Base-by-base conservation (phyloP, 37 sponge, comb jelly and placozoan species). In the Hormiphora californensis region DNA sequence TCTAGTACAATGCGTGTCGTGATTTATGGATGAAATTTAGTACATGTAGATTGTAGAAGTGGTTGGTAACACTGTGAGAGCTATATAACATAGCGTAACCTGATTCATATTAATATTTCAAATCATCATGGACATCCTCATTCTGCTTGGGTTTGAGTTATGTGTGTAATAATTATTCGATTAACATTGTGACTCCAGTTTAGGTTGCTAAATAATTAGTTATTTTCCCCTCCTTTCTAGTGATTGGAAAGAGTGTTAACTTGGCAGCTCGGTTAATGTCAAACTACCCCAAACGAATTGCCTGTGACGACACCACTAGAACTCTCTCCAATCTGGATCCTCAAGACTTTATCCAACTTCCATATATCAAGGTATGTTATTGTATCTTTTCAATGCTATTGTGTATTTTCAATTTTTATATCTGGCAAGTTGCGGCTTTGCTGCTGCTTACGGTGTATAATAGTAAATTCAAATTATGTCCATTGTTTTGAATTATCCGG, bases 241-340 rank as follows among this genome's bases (percentile, higher is more conserved):
- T 94, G 40, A 96, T 96, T 36, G 93, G 96, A 0, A 89, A 90
- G 86, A 92, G 91, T 54, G 96, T 96, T 32, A 96, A 96, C 73
- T 90, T 96, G 93, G 96, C 94, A 17, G 96, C 96, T 41, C 69
- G 96, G 21, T 41, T 96, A 54, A 96, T 96, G 96, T 92, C 90
- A 87, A 91, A 90, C 40, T 96, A 91, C 68, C 93, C 91, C 30
- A 87, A 89, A 38, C 40, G 55, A 40, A 86, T 96, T 22, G 90
- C 90, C 0, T 94, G 96, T 89, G 96, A 96, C 32, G 92, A 94
- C 25, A 87, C 89, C 0, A 94, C 96, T 0, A 87, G 87, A 65
- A 54, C 51, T 11, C 68, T 89, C 22, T 96, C 96, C 41, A 85
- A 61, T 0, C 65, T 96, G n/a, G 51, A 91, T 12, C 63, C 61